phyloP scores from a whole-genome alignment of 2,113 vertebrate genomes.

The Caretta caretta region DNA sequence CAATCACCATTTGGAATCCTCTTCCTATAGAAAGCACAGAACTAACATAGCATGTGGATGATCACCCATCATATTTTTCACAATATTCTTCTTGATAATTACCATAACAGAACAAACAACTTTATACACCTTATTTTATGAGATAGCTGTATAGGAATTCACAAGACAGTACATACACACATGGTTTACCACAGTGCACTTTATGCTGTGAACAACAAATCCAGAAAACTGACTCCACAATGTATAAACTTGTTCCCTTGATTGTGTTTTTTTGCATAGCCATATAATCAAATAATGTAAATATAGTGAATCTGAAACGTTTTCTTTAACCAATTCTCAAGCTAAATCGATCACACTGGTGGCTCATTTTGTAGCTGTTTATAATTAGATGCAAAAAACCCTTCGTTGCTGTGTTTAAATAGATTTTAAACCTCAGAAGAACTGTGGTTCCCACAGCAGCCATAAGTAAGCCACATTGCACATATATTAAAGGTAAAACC shows the following conservation, averaged over 20 bases:
- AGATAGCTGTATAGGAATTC: background rate
- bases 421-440: background rate
- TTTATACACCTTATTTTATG: background rate
- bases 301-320: rapidly evolving
- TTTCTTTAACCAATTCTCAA: background rate
- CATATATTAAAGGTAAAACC: background rate
- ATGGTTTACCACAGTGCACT: background rate
- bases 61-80: background rate
- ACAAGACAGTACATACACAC: background rate
- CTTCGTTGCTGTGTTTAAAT: background rate
- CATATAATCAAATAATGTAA: background rate
- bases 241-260: rapidly evolving
- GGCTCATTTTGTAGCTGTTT: background rate
- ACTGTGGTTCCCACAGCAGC: background rate
- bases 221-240: rapidly evolving
- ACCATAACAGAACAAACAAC: rapidly evolving
- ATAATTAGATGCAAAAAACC: rapidly evolving
- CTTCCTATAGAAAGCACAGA: background rate
- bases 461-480: background rate
- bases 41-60: rapidly evolving
- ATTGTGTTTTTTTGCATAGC: rapidly evolving
- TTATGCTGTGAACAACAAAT: rapidly evolving
- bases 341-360: background rate
- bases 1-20: background rate
- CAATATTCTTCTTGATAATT: background rate